phyloP scores from a whole-genome alignment of 1,140 invertebrate species.

The Aphelinus atriplicis region DNA sequence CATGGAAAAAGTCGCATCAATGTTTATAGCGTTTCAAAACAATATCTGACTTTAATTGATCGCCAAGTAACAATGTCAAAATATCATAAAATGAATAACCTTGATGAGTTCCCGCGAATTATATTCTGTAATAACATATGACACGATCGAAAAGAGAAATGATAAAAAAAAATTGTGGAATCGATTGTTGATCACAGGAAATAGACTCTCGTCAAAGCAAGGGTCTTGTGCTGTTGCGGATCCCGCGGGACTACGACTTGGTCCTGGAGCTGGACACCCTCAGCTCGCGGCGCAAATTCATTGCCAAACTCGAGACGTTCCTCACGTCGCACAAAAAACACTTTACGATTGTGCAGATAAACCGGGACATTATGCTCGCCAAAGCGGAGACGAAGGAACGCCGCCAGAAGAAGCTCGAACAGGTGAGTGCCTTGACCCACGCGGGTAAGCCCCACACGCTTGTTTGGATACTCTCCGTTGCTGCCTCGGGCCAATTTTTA shows the following conservation, averaged over 20 bases:
- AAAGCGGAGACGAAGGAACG: conserved; percentile 96
- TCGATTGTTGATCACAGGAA: conserved; percentile 65
- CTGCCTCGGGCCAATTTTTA: too few species aligned
- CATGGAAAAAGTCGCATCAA: too few species aligned
- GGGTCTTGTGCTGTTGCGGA: conserved; percentile 85
- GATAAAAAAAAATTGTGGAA: not conserved
- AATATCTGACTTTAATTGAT: too few species aligned
- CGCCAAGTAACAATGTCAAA: too few species aligned
- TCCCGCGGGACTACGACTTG: conserved; percentile 94
- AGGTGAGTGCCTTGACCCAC: conserved; percentile 45
- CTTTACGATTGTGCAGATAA: conserved; percentile 70
- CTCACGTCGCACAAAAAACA: conserved; percentile 84
- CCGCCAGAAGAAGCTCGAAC: conserved; percentile 91
- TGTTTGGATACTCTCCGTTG: too few species aligned
- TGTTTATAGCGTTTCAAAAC: too few species aligned
- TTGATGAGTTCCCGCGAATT: too few species aligned
- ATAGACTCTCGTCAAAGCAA: conserved; percentile 79
- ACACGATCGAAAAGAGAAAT: too few species aligned
- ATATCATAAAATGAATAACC: too few species aligned
- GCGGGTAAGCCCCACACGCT: too few species aligned
- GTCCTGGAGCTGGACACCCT: conserved; percentile 93
- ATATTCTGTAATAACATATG: too few species aligned
- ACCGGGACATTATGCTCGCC: conserved; percentile 87
- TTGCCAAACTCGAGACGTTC: conserved; percentile 89
- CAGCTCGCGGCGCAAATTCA: conserved; percentile 84